Conservation (phyloP, 2,797 vertebrate species). For the Manis crassicaudata region DNA sequence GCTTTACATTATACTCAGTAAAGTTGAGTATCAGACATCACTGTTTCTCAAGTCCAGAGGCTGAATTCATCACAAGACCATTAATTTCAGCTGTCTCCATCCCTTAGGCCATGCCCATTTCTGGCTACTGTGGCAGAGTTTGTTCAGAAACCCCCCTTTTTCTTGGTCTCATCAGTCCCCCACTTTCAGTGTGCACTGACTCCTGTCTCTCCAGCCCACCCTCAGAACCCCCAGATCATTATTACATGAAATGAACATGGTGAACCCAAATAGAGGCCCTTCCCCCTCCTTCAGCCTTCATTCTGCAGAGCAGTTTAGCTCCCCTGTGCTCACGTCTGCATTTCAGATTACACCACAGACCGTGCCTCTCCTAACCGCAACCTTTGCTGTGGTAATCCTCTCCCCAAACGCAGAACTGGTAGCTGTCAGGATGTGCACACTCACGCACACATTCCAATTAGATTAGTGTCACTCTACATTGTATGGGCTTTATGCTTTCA, state of each 20-base stretch:
- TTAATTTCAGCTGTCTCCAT: not conserved
- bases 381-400: not conserved
- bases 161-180: not conserved
- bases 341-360: not conserved
- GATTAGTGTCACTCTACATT: not conserved
- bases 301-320: not conserved
- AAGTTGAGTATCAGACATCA: not conserved
- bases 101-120: not conserved
- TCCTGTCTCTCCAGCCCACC: not conserved
- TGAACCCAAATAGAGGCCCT: not conserved
- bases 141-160: not conserved
- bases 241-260: not conserved
- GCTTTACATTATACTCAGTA: not conserved
- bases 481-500: not conserved
- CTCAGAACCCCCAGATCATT: not conserved
- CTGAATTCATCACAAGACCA: not conserved
- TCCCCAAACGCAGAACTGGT: not conserved
- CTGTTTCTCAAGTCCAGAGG: not conserved
- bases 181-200: rapidly evolving
- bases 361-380: not conserved
- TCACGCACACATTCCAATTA: rapidly evolving
- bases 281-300: not conserved
- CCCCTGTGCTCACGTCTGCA: not conserved
- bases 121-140: not conserved
- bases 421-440: not conserved